These are phyloP conservation scores for Lagenorhynchus albirostris DNA, from an alignment of 2,113 vertebrate genomes.

Conservation along the genomic window DNA sequence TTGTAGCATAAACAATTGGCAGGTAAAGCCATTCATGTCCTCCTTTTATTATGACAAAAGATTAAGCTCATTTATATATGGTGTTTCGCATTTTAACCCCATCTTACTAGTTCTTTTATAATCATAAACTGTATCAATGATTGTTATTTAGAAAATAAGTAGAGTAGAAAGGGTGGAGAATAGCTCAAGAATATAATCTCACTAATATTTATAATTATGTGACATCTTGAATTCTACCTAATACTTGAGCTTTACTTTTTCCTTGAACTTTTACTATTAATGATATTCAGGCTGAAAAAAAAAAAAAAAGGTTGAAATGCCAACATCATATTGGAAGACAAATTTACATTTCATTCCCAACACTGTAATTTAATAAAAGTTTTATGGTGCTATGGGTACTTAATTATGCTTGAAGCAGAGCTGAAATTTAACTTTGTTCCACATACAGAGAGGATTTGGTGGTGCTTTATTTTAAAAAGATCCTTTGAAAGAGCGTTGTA, in stretches of 20 bases:
- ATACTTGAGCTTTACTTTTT: conserved; percentile 42
- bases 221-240: conserved; percentile 21
- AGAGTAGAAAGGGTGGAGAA: not conserved
- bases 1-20: not conserved
- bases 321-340: conserved; percentile 81
- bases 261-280: conserved; percentile 68
- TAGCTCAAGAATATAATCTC: conserved; percentile 2
- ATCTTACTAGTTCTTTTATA: not conserved
- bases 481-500: conserved; percentile 63
- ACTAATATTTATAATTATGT: conserved; percentile 28
- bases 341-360: conserved; percentile 85
- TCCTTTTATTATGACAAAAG: not conserved
- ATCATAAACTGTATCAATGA: not conserved
- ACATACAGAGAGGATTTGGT: conserved; percentile 67
- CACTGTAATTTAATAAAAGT: conserved; percentile 83
- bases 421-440: conserved; percentile 78
- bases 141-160: not conserved
- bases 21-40: not conserved
- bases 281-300: conserved; percentile 73
- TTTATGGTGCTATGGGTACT: conserved; percentile 80
- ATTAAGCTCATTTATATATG: not conserved
- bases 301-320: conserved; percentile 77
- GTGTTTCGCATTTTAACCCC: conserved; percentile 1
- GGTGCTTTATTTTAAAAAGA: conserved; percentile 69
- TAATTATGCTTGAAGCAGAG: conserved; percentile 81